Base-by-base conservation (phyloP, 2,888 invertebrate genomes). In the Caenorhabditis japonica region DNA sequence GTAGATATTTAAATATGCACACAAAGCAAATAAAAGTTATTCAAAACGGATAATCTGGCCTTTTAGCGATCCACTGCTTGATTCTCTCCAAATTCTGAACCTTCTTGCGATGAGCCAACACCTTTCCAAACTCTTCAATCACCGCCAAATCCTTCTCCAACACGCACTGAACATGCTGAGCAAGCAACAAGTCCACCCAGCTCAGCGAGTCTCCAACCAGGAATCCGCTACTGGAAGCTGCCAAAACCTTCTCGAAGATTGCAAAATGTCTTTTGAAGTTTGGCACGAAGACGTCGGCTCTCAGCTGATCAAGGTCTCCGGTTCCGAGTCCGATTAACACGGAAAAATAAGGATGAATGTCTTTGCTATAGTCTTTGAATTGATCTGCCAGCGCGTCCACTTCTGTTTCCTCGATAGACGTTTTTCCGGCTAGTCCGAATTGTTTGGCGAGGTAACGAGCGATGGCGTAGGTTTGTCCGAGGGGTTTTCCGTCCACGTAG, bases 121-220 rank as follows among this genome's bases (percentile, higher is more conserved):
- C 39, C 38, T 77, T 60, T 4, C 78, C 77, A 59, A 78, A 83
- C 39, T 78, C 77, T 34, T 83, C 77, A 46, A 83, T 46, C n/a
- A 79, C 70, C 3, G 68, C 73, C 46, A 83, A 75, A 46, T 77
- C 80, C 41, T 74, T 77, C 13, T 79, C 62, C 36, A 68, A 43
- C 41, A 80, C 56, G 8, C 76, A 72, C 8, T 76, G 70, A 27
- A 77, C 56, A 49, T 82, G 77, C 23, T 83, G 80, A 15, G 83
- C 76, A 17, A 85, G 38, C 13, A 77, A 55, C 30, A 84, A 66
- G 44, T 84, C 84, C 7, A 83, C 81, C 75, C 76, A 84, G 17
- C 83, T 80, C 47, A 83, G 30, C 5, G 61, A 62, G 51, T 69
- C 51, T 17, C 78, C 77, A 34, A 77, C 80, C 47, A 84, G 70